A percentile compares a stretch with the other conserved stretches of the same genome.
These are phyloP conservation scores for Nasua narica DNA, from an alignment of 2,797 vertebrate genomes.

Conservation along the genomic window DNA sequence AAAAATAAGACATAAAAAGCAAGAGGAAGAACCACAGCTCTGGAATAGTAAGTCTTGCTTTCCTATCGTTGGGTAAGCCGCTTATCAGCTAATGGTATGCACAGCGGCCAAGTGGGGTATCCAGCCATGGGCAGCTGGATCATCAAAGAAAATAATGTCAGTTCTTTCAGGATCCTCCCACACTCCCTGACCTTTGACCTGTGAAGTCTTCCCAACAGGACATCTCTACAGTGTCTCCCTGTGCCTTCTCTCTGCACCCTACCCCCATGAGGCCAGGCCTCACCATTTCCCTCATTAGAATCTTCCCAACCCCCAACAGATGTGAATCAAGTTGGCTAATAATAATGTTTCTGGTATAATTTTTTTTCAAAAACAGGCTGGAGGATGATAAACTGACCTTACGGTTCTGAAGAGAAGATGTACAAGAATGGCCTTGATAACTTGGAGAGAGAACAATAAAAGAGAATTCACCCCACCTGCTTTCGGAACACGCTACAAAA, in stretches of 20 bases:
- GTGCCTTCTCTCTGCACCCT: not conserved
- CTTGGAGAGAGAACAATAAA: not conserved
- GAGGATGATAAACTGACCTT: not conserved
- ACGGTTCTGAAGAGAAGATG: not conserved
- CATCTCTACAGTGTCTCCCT: not conserved
- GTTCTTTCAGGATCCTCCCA: not conserved
- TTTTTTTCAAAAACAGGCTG: not conserved
- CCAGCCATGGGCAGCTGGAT: too few species aligned
- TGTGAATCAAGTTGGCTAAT: not conserved
- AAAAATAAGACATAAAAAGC: not conserved
- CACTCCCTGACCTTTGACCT: not conserved
- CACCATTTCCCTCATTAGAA: not conserved
- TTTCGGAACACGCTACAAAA: not conserved
- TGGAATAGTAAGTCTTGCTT: not conserved
- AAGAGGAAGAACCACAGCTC: not conserved
- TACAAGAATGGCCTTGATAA: not conserved
- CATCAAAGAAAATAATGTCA: not conserved
- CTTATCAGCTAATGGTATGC: not conserved
- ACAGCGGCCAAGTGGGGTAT: too few species aligned
- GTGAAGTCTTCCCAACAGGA: fast-evolving
- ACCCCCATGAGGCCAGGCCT: not conserved
- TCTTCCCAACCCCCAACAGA: not conserved
- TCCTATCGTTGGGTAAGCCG: not conserved
- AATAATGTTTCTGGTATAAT: not conserved
- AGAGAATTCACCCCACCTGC: not conserved